Evolutionary conservation across 2,888 invertebrate species (phyloP).

Genomic region (Mactromeris polynyma): DNA sequence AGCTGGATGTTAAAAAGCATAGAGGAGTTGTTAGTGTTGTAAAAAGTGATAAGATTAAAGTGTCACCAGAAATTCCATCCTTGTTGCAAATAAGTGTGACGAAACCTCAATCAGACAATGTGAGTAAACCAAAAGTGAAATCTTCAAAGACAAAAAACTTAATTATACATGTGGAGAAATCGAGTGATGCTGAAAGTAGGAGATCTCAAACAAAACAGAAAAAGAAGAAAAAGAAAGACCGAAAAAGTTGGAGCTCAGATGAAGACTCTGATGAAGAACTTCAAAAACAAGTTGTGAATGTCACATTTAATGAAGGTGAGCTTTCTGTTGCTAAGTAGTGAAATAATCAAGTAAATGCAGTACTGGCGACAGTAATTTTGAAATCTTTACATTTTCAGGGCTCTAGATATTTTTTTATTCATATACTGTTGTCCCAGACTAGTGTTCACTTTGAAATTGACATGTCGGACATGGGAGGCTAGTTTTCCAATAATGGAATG

Average conservation of each 20-base stretch:
- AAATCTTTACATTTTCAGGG: no score
- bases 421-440: no score
- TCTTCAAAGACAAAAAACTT: constrained; percentile 47
- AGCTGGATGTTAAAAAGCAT: constrained; percentile 21
- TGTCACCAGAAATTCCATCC: constrained; percentile 34
- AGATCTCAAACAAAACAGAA: constrained; percentile 9
- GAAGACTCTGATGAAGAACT: constrained; percentile 32
- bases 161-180: constrained; percentile 59
- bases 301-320: constrained; percentile 55
- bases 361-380: no score
- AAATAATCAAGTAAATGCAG: no score
- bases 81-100: constrained; percentile 59
- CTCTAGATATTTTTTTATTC: no score
- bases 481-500: no score
- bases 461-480: no score
- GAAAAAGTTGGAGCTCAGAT: constrained; percentile 44
- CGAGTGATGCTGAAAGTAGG: constrained; percentile 49
- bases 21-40: constrained; percentile 58
- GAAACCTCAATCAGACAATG: constrained; percentile 31
- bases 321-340: neutral
- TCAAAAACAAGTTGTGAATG: constrained; percentile 52
- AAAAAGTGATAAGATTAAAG: constrained; percentile 30
- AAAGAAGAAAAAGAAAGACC: constrained; percentile 44
- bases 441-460: no score
- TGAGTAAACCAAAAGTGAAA: constrained; percentile 25